Evolutionary conservation across 1,140 invertebrate species (phyloP).

Genomic region (Anthonomus grandis): DNA sequence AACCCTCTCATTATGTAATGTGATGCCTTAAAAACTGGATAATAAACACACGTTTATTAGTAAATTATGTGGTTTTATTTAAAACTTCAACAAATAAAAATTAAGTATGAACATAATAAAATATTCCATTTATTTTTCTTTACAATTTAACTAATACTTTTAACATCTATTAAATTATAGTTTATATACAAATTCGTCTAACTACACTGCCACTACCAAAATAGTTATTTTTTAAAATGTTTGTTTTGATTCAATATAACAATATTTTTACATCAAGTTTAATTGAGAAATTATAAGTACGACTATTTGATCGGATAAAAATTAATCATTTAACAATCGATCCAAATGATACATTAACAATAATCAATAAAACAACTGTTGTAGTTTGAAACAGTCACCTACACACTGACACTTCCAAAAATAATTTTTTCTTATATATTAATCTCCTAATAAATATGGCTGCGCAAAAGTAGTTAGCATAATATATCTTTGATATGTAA

Average conservation of each 20-base stretch:
- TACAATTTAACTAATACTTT: conserved; percentile 42
- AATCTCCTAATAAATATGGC: too few relatives aligned
- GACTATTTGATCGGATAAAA: too few relatives aligned
- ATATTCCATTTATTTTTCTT: conserved; percentile 37
- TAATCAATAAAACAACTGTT: too few relatives aligned
- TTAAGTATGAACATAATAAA: conserved; percentile 29
- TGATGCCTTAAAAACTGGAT: conserved; percentile 10
- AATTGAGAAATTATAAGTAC: too few relatives aligned
- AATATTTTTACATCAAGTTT: background rate
- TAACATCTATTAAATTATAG: conserved; percentile 36
- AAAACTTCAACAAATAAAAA: conserved; percentile 8
- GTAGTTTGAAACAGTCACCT: too few relatives aligned
- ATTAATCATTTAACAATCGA: too few relatives aligned
- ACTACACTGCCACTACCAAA: conserved; percentile 34
- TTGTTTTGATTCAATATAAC: background rate
- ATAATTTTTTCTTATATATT: too few relatives aligned
- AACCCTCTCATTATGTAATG: too few relatives aligned
- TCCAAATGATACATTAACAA: too few relatives aligned
- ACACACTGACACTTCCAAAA: too few relatives aligned
- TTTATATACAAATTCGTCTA: conserved; percentile 35
- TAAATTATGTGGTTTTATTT: conserved; percentile 7
- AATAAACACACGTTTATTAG: conserved; percentile 12
- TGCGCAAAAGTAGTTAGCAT: conserved; percentile 37
- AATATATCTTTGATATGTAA: conserved; percentile 39
- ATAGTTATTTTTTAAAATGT: conserved; percentile 10